A percentile compares a stretch with the other conserved stretches of the same genome.
Evolutionary conservation across 2,888 invertebrate genomes (phyloP).

Genomic region (Noctua fimbriata): DNA sequence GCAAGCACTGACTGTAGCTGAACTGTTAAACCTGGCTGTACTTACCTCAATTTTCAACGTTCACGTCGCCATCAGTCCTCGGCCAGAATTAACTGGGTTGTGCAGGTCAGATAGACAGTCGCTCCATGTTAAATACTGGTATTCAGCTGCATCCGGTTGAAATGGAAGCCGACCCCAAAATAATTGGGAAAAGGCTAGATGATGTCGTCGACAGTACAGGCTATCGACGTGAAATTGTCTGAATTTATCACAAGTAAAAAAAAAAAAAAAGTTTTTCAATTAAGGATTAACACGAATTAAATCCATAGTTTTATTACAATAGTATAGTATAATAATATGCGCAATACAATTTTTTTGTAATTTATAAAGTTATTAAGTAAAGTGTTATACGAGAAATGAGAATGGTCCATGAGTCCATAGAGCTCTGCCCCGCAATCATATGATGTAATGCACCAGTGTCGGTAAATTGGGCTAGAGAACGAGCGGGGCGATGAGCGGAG

Average conservation of each 20-base stretch:
- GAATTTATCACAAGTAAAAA: background rate
- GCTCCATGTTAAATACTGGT: background rate
- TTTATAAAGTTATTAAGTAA: slow-evolving; percentile 47
- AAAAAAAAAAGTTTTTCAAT: background rate
- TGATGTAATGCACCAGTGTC: slow-evolving; percentile 56
- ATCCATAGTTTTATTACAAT: background rate
- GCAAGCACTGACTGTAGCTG: background rate
- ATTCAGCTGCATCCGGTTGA: background rate
- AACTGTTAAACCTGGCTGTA: background rate
- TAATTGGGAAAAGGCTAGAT: background rate
- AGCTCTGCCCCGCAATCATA: slow-evolving; percentile 51
- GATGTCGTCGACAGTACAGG: background rate
- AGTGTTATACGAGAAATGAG: slow-evolving; percentile 53
- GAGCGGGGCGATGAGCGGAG: slow-evolving; percentile 8
- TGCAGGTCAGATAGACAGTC: background rate
- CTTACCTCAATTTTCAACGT: background rate
- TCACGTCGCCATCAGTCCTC: background rate
- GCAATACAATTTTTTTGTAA: background rate
- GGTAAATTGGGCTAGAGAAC: slow-evolving; percentile 34
- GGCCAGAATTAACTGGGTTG: background rate
- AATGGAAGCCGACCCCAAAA: too few species aligned
- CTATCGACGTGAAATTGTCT: background rate
- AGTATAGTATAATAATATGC: too few species aligned
- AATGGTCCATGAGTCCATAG: slow-evolving; percentile 52
- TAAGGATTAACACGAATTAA: background rate